Evolutionary conservation across 92 coral and sea anemone species (phyloP), one percentile per base, ranked within the genome.

Genomic region (Pocillopora grandis): DNA sequence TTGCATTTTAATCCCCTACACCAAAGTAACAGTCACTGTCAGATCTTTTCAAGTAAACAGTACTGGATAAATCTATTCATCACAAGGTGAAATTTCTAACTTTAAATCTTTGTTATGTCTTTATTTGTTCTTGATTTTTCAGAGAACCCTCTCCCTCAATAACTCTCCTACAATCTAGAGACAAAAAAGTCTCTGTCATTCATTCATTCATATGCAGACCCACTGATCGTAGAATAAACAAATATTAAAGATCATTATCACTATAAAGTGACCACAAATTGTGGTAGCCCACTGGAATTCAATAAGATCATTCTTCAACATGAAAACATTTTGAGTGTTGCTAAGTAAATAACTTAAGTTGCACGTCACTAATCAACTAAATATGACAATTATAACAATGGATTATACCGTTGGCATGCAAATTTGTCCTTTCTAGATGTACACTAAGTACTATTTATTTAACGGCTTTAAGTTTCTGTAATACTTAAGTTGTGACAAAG

Each of bases 341-440:
- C 70, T 71, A 81, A 71, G 85, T 59, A 36, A 66, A 59, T 56
- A n/a, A n/a, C 23, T 12, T 58, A 72, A 58, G 69, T 42, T 73
- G 66, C 18, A 35, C 60, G 21, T 63, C 21, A 48, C 48, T 35
- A 63, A 64, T 79, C 21, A 17, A 72, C 62, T 21, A 58, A 79
- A 16, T 35, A 37, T 19, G 65, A 79, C 60, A 79, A 62, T 37
- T 2, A 35, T 36, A 12, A 31, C 27, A n/a, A 18, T 5, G 62
- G 8, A n/a, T 35, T 18, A 33, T 56, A 21, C 42, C 19, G 20
- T 57, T 12, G 11, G 58, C n/a, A 18, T 27, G 17, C 58, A 57
- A 33, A 80, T 12, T 11, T 11, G 27, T 11, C 1, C 14, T 55
- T 31, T 17, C 66, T 68, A 9, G 20, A 37, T 70, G n/a, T 15